Conservation (phyloP, 2,888 invertebrate species). For the Dicranocentrus wangi region DNA sequence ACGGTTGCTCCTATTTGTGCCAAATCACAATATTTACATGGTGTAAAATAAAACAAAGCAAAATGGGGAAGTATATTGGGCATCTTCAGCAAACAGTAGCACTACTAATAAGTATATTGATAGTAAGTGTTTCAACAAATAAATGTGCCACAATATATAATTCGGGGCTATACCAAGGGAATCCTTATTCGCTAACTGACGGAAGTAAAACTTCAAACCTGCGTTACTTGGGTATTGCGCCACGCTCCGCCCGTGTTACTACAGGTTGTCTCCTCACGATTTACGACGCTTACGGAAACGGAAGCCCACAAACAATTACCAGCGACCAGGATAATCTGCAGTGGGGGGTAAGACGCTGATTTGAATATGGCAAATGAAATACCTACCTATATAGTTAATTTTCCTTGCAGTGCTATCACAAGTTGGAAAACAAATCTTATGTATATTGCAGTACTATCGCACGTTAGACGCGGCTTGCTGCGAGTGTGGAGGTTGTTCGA, state of each 20-base stretch:
- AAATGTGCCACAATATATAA: slow-evolving; percentile 52
- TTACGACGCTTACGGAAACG: slow-evolving; percentile 34
- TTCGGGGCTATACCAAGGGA: slow-evolving; percentile 37
- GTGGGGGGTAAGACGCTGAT: slow-evolving; percentile 25
- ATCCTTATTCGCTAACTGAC: slow-evolving; percentile 19
- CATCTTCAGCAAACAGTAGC: too few species aligned
- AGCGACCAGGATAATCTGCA: slow-evolving; percentile 19
- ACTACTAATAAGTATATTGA: not conserved
- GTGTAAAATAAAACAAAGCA: too few species aligned
- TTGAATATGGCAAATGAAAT: too few species aligned
- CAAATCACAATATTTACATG: too few species aligned
- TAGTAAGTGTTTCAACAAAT: not conserved
- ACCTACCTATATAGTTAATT: too few species aligned
- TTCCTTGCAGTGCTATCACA: too few species aligned
- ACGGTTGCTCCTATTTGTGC: too few species aligned
- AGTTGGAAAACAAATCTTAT: too few species aligned
- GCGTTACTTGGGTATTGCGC: slow-evolving; percentile 16
- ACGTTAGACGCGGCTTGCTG: slow-evolving; percentile 57
- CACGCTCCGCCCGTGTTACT: slow-evolving; percentile 26
- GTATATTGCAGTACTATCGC: slow-evolving; percentile 3
- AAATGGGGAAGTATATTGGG: too few species aligned
- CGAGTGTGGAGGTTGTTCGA: slow-evolving; percentile 58
- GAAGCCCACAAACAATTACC: not conserved
- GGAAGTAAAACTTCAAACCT: slow-evolving; percentile 35
- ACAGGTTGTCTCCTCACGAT: slow-evolving; percentile 46